phyloP scores from a whole-genome alignment of 2,888 invertebrate genomes.

The Dasypogon diadema region DNA sequence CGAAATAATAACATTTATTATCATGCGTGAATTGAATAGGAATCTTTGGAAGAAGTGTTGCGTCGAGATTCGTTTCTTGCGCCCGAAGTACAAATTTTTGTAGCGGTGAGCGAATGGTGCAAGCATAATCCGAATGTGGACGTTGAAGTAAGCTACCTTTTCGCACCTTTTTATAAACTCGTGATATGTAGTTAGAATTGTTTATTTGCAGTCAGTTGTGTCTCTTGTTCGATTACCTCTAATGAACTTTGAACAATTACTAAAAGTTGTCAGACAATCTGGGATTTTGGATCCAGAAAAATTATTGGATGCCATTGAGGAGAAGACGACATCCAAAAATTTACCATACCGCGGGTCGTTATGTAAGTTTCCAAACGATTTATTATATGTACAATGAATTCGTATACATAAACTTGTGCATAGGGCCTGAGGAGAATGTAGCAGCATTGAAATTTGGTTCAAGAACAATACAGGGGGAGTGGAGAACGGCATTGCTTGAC shows the following conservation, averaged over 20 bases:
- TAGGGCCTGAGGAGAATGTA: conserved; percentile 92
- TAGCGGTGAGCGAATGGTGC: conserved; percentile 89
- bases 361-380: conserved; percentile 72
- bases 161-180: not conserved
- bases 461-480: conserved; percentile 90
- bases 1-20: not conserved
- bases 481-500: conserved; percentile 88
- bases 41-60: conserved; percentile 84
- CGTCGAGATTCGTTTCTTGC: conserved; percentile 96
- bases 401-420: too few species aligned
- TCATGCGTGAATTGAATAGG: conserved; percentile 67
- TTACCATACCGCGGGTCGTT: conserved; percentile 88
- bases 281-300: conserved; percentile 88
- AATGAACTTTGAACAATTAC: conserved; percentile 87
- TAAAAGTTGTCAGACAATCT: conserved; percentile 90
- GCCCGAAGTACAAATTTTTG: conserved; percentile 94
- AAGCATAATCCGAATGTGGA: conserved; percentile 77
- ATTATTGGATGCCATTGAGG: conserved; percentile 94
- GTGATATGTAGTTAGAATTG: not conserved
- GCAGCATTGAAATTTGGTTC: conserved; percentile 85
- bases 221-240: conserved; percentile 84
- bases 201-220: conserved; percentile 70
- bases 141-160: conserved; percentile 60
- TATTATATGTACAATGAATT: too few species aligned
- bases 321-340: conserved; percentile 83